Conservation (phyloP, 2,113 vertebrate species). For the Arvicanthis niloticus region DNA sequence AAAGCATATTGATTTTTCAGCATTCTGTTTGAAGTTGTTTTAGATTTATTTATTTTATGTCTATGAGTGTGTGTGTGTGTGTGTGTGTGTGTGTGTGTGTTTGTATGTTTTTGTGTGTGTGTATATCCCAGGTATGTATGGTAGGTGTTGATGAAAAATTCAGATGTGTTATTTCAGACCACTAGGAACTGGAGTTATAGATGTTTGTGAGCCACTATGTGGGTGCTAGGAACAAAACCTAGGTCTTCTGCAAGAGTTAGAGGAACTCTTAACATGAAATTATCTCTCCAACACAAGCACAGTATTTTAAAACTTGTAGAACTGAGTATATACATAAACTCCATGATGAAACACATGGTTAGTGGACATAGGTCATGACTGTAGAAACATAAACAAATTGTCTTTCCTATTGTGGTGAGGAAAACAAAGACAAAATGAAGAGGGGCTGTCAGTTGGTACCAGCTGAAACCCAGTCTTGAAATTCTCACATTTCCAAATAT, state of each 20-base stretch:
- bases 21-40: background rate
- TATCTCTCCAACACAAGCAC: background rate
- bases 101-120: background rate
- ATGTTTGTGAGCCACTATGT: background rate
- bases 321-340: background rate
- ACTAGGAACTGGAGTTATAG: background rate
- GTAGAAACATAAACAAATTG: background rate
- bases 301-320: background rate
- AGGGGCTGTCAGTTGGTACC: background rate
- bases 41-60: background rate
- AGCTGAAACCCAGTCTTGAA: slow-evolving; percentile 41
- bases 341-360: background rate
- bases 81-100: background rate
- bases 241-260: background rate
- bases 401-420: background rate
- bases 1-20: background rate
- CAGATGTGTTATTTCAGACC: background rate
- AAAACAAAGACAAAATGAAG: background rate
- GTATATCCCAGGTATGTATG: background rate
- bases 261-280: background rate
- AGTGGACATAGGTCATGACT: background rate
- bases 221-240: background rate
- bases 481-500: slow-evolving; percentile 38
- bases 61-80: background rate
- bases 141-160: background rate